phyloP scores from a whole-genome alignment of 1,140 invertebrate genomes.

The Physella acuta region DNA sequence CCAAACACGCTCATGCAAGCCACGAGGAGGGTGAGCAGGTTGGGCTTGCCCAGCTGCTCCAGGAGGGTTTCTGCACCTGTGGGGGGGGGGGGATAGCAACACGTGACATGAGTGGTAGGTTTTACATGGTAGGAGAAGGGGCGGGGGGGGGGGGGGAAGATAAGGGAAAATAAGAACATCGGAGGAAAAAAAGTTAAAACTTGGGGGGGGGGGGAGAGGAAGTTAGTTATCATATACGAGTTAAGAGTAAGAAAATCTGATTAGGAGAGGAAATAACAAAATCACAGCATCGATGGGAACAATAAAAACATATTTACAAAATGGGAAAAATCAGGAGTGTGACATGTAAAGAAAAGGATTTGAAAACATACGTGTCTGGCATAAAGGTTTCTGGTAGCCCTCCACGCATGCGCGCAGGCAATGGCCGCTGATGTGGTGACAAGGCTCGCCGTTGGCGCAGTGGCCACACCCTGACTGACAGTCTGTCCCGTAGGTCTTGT shows the following conservation, averaged over 20 bases:
- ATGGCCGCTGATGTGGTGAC: conserved; percentile 22
- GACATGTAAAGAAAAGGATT: background rate
- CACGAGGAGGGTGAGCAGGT: conserved; percentile 18
- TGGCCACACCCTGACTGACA: conserved; percentile 18
- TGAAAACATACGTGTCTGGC: conserved; percentile 18
- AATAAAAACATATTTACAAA: too few species aligned
- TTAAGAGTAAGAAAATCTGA: too few species aligned
- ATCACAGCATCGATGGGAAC: too few species aligned
- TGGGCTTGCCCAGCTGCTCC: conserved; percentile 2
- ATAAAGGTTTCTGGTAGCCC: conserved; percentile 20
- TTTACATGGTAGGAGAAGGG: too few species aligned
- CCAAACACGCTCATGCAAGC: conserved; percentile 12
- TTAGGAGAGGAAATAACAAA: too few species aligned
- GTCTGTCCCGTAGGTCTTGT: conserved; percentile 17
- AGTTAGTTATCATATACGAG: too few species aligned
- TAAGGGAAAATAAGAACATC: too few species aligned
- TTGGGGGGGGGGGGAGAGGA: too few species aligned
- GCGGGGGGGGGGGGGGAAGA: too few species aligned
- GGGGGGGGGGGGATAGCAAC: background rate
- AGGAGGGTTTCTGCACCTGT: background rate
- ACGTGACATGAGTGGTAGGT: too few species aligned
- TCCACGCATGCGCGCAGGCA: conserved; percentile 22
- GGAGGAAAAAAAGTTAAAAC: too few species aligned
- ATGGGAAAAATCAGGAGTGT: background rate
- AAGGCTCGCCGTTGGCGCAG: conserved; percentile 14